phyloP scores from a whole-genome alignment of 2,113 vertebrate genomes.

The Oophaga pumilio region DNA sequence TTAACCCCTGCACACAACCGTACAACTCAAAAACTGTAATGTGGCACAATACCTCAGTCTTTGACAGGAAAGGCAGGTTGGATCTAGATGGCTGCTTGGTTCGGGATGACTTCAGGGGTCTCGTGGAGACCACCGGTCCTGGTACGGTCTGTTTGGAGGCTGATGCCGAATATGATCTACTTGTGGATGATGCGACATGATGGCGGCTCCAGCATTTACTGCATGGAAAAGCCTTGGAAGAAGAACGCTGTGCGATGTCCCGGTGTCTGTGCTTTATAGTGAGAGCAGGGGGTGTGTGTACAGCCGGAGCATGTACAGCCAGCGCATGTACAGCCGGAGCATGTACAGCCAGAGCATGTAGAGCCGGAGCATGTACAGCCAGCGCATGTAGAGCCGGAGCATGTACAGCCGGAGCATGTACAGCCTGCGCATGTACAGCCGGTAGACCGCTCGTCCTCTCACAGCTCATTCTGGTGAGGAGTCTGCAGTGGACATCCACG shows the following conservation, averaged over 20 bases:
- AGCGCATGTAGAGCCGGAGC: too few species aligned
- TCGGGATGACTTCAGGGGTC: slow-evolving; percentile 85
- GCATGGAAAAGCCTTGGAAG: not conserved
- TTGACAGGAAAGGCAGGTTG: slow-evolving; percentile 78
- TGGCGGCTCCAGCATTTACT: not conserved
- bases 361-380: too few species aligned
- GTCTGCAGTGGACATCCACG: not conserved
- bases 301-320: too few species aligned
- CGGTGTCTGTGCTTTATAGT: not conserved
- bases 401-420: too few species aligned
- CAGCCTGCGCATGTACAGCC: not conserved
- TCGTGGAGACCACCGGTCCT: slow-evolving; percentile 74
- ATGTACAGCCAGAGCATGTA: too few species aligned
- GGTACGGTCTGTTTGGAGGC: slow-evolving; percentile 69
- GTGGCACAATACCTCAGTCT: slow-evolving; percentile 73
- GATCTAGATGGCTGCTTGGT: slow-evolving; percentile 93
- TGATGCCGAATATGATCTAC: slow-evolving; percentile 68
- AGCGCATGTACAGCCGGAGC: not conserved
- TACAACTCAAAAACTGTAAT: not conserved
- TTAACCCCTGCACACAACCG: not conserved
- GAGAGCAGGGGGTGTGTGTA: not conserved
- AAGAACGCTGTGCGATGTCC: not conserved
- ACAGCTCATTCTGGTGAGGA: not conserved
- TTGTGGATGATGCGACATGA: slow-evolving; percentile 26
- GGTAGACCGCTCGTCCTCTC: not conserved